Evolutionary conservation across 2,113 vertebrate genomes (phyloP), one percentile per base, ranked within the genome.

Genomic region (Crotalus viridis): DNA sequence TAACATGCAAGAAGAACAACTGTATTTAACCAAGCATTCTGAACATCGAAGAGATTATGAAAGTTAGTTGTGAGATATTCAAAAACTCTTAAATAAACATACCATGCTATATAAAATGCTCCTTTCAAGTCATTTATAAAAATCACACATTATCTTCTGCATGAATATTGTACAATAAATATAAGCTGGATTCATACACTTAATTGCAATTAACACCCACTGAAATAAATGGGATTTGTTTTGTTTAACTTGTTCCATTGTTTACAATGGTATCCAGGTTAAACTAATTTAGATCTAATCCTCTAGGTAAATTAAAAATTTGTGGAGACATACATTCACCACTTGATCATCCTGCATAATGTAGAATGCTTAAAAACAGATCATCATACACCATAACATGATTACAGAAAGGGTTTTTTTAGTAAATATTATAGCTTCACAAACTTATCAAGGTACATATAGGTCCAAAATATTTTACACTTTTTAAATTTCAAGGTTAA

Each of bases 51-150:
- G 97, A 94, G 92, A 93, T 92, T 91, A 93, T 92, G 91, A 89
- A 87, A 12, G 92, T 94, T 93, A 95, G 74, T 90, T 92, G 90
- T 89, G 64, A 95, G 86, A 95, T 74, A 89, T 92, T 89, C 85
- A 94, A 94, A 90, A 85, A 92, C 91, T 91, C 91, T 19, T 95
- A 89, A 91, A 95, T 94, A 93, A 91, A 93, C 5, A 96, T 91
- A 92, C 93, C 95, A 96, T 97, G 94, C 94, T 94, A 94, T 95
- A 93, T 91, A 93, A 96, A 96, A 97, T 96, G 96, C 95, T 96
- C 97, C 92, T 94, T 94, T 24, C 91, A 94, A 94, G 59, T 95
- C n/a, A 92, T 12, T 22, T 87, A 61, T 59, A 61, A 89, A 81
- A 94, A 94, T 74, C 61, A 51, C 92, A 26, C 89, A 91, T 22